phyloP scores from a whole-genome alignment of 2,113 vertebrate genomes.

The Leiothrix lutea region DNA sequence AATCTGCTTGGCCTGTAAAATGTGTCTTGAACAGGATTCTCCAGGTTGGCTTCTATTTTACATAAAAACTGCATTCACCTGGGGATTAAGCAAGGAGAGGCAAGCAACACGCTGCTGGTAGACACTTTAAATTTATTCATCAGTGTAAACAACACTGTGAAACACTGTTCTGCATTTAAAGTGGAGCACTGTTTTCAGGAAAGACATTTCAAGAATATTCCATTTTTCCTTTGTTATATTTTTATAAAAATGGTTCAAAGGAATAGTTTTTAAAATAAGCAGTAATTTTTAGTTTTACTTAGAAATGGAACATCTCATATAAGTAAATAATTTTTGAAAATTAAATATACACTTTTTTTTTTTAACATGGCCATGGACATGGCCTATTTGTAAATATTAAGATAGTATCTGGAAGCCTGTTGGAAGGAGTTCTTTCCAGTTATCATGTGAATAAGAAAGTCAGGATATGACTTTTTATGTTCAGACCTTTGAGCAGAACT shows the following conservation, averaged over 20 bases:
- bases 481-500: not conserved
- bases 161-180: not conserved
- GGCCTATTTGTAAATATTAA: not conserved
- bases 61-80: not conserved
- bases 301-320: not conserved
- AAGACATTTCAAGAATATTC: not conserved
- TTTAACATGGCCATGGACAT: not conserved
- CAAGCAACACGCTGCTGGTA: not conserved
- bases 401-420: not conserved
- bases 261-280: not conserved
- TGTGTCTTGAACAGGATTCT: not conserved
- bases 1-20: not conserved
- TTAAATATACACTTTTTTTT: not conserved
- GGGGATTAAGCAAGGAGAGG: not conserved
- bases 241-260: not conserved
- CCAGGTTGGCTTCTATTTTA: not conserved
- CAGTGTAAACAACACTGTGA: not conserved
- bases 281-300: not conserved
- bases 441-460: not conserved
- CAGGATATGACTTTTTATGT: not conserved
- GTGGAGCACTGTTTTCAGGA: not conserved
- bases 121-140: not conserved
- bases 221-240: fast-evolving
- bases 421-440: not conserved
- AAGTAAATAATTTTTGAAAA: not conserved